Conservation (phyloP, 1,140 invertebrate genomes). For the Trichogramma pretiosum region DNA sequence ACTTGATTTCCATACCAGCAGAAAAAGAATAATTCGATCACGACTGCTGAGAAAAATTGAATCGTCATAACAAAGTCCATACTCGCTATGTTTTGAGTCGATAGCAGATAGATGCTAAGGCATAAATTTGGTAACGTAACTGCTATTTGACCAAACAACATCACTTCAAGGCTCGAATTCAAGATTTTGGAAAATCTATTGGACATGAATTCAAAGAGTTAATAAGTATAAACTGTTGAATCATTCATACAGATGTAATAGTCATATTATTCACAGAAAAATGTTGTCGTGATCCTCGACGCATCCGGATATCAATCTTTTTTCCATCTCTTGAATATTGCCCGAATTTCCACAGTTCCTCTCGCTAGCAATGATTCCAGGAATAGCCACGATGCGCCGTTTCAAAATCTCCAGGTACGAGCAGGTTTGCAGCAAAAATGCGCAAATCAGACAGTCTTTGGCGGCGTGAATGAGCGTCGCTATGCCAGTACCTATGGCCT, state of each 20-base stretch:
- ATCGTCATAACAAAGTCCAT: slow-evolving; percentile 13
- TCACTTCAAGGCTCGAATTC: slow-evolving; percentile 8
- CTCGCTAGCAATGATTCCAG: too few relatives aligned
- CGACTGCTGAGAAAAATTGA: slow-evolving; percentile 14
- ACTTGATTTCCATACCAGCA: slow-evolving; percentile 19
- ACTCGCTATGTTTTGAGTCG: slow-evolving; percentile 1
- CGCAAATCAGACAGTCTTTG: slow-evolving; percentile 13
- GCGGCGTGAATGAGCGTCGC: slow-evolving; percentile 11
- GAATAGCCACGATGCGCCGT: not conserved
- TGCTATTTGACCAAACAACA: slow-evolving; percentile 15
- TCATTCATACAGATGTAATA: too few relatives aligned
- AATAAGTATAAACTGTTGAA: too few relatives aligned
- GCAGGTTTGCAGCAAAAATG: slow-evolving; percentile 9
- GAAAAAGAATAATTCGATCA: slow-evolving; percentile 20
- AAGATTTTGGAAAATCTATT: slow-evolving; percentile 7
- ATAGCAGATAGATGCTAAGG: slow-evolving; percentile 12
- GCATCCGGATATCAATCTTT: not conserved
- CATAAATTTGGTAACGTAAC: slow-evolving; percentile 15
- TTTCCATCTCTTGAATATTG: too few relatives aligned
- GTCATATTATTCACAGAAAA: slow-evolving; percentile 17
- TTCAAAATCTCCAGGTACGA: slow-evolving; percentile 10
- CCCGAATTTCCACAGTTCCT: too few relatives aligned
- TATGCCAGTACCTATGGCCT: slow-evolving; percentile 8
- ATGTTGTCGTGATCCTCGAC: slow-evolving; percentile 15
- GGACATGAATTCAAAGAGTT: too few relatives aligned